Evolutionary conservation across 2,797 vertebrate genomes (phyloP), one percentile per base, ranked within the genome.

Genomic region (Spondyliosoma cantharus): DNA sequence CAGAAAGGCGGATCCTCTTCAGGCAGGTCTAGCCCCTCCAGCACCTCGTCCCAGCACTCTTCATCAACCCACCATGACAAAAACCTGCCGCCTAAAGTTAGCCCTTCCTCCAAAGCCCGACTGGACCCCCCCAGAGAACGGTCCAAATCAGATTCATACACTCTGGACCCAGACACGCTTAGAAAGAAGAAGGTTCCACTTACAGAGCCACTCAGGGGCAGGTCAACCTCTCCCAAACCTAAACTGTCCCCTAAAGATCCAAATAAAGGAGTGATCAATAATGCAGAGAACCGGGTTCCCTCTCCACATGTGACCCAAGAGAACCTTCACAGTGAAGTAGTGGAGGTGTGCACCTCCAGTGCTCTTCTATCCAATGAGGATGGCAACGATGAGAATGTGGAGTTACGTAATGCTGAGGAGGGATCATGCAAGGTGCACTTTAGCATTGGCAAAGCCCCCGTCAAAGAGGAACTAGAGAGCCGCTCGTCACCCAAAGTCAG

Each of bases 111-210:
- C 50, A 99, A 98, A 95, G 93, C 95, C 73, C 96, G 96, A 32
- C 95, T 98, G 15, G 98, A 99, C 87, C 98, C 97, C 84, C 98
- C 98, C 71, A 95, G 98, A 74, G 98, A 99, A 82, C 95, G 98
- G 78, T 99, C 98, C 81, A 99, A 99, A 80, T 99, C 98, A 0
- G 98, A 99, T 92, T 99, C 98, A 1, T 99, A 99, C 82, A 99
- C 98, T 0, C 93, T 99, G 81, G 98, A 99, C 87, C 98, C 98
- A 53, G 98, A 99, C 78, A 97, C 97, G 0, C 95, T 99, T 50
- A 95, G 98, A 83, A 99, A 99, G 93, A 99, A 99, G 92, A 99
- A 98, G 86, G 93, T 97, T 66, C 97, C 97, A 0, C 94, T 99
- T 4, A 98, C 97, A 7, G 98, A 99, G 84, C 97, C 98, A 0